These are phyloP conservation scores for Mycteria americana DNA, from an alignment of 2,797 vertebrate species.

Conservation along the genomic window DNA sequence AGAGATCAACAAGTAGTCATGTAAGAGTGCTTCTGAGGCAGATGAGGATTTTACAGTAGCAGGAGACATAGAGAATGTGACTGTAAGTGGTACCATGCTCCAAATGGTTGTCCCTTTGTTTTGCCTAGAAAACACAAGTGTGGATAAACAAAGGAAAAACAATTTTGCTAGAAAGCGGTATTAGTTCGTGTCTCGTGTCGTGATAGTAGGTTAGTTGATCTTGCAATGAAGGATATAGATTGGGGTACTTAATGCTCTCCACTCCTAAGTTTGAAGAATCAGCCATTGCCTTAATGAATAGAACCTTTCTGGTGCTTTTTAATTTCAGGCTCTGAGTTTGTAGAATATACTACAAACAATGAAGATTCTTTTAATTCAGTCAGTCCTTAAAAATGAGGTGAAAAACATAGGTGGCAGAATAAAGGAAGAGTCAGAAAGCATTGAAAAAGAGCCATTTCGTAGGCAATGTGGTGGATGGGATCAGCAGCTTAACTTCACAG, in stretches of 20 bases:
- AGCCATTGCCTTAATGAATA: neutral
- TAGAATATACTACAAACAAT: neutral
- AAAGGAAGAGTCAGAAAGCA: neutral
- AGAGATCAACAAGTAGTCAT: neutral
- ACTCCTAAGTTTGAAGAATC: neutral
- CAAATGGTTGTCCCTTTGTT: neutral
- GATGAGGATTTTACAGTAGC: neutral
- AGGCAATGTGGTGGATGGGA: neutral
- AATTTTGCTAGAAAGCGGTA: neutral
- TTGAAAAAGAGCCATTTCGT: rapidly evolving
- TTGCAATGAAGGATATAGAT: neutral
- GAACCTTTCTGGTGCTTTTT: neutral
- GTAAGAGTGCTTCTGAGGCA: neutral
- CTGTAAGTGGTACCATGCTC: neutral
- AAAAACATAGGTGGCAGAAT: neutral
- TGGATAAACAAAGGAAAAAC: neutral
- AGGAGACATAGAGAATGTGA: neutral
- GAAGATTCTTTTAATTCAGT: neutral
- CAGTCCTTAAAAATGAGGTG: neutral
- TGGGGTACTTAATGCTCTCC: neutral
- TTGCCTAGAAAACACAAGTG: neutral
- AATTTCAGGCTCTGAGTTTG: neutral
- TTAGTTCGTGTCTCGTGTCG: neutral
- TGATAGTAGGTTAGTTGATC: neutral
- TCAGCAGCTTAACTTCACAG: neutral